These are phyloP conservation scores for Labrus mixtus DNA, from an alignment of 2,113 vertebrate species.

Conservation along the genomic window DNA sequence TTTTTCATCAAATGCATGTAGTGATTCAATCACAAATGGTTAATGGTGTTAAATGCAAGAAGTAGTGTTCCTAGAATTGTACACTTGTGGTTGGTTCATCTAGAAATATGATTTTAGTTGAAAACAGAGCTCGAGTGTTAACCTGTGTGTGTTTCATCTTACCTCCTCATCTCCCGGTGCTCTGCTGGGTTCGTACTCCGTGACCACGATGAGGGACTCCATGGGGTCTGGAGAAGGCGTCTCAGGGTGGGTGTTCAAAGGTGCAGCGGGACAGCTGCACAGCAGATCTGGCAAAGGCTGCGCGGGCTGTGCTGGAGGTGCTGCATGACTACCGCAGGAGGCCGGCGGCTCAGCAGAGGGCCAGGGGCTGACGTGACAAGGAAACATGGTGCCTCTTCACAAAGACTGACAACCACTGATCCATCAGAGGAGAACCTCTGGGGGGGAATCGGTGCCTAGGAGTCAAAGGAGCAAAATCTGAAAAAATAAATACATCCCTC, in stretches of 20 bases:
- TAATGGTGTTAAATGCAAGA: not conserved
- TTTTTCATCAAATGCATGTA: too few relatives aligned
- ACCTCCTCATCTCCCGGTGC: slow-evolving; percentile 69
- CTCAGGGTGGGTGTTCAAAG: slow-evolving; percentile 70
- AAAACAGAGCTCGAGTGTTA: not conserved
- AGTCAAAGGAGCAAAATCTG: slow-evolving; percentile 21
- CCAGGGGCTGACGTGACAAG: slow-evolving; percentile 86
- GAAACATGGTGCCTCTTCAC: slow-evolving; percentile 84
- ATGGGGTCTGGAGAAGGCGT: slow-evolving; percentile 82
- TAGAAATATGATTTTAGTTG: not conserved
- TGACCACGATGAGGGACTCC: slow-evolving; percentile 95
- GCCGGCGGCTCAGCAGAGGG: slow-evolving; percentile 70
- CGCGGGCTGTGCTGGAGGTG: slow-evolving; percentile 63
- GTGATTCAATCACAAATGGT: too few relatives aligned
- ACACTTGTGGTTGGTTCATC: not conserved
- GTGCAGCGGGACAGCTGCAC: slow-evolving; percentile 78
- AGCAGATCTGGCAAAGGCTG: slow-evolving; percentile 81
- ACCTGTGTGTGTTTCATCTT: slow-evolving; percentile 20
- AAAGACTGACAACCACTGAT: slow-evolving; percentile 73
- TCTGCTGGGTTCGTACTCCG: slow-evolving; percentile 86
- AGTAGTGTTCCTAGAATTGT: too few relatives aligned
- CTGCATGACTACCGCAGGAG: slow-evolving; percentile 77
- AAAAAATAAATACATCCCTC: not conserved
- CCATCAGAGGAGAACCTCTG: slow-evolving; percentile 66
- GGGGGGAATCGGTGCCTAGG: slow-evolving; percentile 32